A percentile compares a stretch with the other conserved stretches of the same genome.
Conservation (phyloP, 1,140 invertebrate species). For the Leptinotarsa defecta region DNA sequence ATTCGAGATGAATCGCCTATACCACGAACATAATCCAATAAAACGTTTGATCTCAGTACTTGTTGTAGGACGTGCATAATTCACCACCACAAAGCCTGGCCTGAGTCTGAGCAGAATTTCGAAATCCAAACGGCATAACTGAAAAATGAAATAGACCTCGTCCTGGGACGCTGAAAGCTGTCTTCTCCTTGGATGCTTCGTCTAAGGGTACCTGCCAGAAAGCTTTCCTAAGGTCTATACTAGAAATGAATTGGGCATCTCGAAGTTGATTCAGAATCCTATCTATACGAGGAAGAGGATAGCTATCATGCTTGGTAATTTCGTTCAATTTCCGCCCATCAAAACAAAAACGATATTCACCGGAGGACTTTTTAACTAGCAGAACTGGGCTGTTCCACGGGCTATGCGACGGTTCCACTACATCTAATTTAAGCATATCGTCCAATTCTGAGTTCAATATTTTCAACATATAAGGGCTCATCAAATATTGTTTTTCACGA, state of each 20-base stretch:
- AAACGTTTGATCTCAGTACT: slow-evolving; percentile 35
- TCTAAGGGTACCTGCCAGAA: slow-evolving; percentile 53
- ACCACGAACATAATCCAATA: slow-evolving; percentile 26
- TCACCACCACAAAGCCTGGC: slow-evolving; percentile 53
- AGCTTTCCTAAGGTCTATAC: slow-evolving; percentile 50
- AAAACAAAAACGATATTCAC: slow-evolving; percentile 47
- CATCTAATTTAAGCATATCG: slow-evolving; percentile 32
- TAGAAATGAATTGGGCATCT: slow-evolving; percentile 47
- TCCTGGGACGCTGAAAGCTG: slow-evolving; percentile 52
- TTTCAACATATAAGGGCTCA: slow-evolving; percentile 36
- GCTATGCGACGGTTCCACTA: slow-evolving; percentile 32
- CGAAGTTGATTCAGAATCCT: slow-evolving; percentile 47
- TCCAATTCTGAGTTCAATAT: slow-evolving; percentile 35
- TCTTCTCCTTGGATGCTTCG: slow-evolving; percentile 44
- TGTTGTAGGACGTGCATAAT: slow-evolving; percentile 46
- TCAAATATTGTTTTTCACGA: slow-evolving; percentile 26
- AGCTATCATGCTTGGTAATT: slow-evolving; percentile 45
- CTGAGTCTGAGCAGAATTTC: slow-evolving; percentile 46
- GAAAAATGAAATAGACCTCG: slow-evolving; percentile 51
- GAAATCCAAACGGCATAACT: slow-evolving; percentile 51
- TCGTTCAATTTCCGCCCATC: slow-evolving; percentile 53
- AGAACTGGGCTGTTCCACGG: slow-evolving; percentile 35
- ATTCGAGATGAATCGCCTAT: slow-evolving; percentile 24
- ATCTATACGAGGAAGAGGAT: slow-evolving; percentile 41
- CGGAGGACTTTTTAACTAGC: slow-evolving; percentile 36